These are phyloP conservation scores for Aeoliscus strigatus DNA, from an alignment of 2,797 vertebrate species.

Conservation along the genomic window DNA sequence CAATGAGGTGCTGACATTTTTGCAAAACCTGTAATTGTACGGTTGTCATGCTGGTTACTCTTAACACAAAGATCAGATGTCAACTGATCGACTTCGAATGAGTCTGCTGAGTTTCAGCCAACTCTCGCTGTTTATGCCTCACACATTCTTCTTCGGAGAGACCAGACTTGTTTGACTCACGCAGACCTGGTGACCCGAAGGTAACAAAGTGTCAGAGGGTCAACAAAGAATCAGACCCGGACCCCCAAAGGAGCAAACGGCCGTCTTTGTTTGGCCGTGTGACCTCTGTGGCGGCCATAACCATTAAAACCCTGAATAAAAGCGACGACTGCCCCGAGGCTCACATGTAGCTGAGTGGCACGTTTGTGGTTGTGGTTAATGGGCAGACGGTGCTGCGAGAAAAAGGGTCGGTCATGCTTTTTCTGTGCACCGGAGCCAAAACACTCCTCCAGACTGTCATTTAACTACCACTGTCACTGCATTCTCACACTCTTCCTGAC, in stretches of 20 bases:
- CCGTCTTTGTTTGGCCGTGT: slow-evolving; percentile 38
- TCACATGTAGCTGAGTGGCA: slow-evolving; percentile 55
- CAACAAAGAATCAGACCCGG: slow-evolving; percentile 11
- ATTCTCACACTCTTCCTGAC: neutral
- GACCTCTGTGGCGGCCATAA: slow-evolving; percentile 38
- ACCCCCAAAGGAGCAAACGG: slow-evolving; percentile 36
- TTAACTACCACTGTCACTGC: slow-evolving; percentile 25
- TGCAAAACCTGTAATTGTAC: slow-evolving; percentile 29
- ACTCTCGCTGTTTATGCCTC: slow-evolving; percentile 11
- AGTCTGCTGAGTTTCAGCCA: slow-evolving; percentile 10
- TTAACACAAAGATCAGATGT: slow-evolving; percentile 23
- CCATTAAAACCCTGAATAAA: slow-evolving; percentile 39
- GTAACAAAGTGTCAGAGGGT: slow-evolving; percentile 29
- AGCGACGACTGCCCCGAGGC: slow-evolving; percentile 45
- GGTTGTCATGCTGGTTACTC: slow-evolving; percentile 4
- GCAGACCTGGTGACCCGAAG: slow-evolving; percentile 11
- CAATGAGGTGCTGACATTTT: slow-evolving; percentile 34
- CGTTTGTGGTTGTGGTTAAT: slow-evolving; percentile 58
- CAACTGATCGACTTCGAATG: slow-evolving; percentile 4
- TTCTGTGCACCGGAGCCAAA: slow-evolving; percentile 31
- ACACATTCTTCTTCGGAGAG: slow-evolving; percentile 1
- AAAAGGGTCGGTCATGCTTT: slow-evolving; percentile 30
- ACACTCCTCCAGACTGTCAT: slow-evolving; percentile 23
- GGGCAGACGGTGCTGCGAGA: slow-evolving; percentile 21
- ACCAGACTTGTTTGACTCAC: neutral